A percentile compares a stretch with the other conserved stretches of the same genome.
These are phyloP conservation scores for Takifugu rubripes DNA, from an alignment of 2,797 vertebrate genomes.

Conservation along the genomic window DNA sequence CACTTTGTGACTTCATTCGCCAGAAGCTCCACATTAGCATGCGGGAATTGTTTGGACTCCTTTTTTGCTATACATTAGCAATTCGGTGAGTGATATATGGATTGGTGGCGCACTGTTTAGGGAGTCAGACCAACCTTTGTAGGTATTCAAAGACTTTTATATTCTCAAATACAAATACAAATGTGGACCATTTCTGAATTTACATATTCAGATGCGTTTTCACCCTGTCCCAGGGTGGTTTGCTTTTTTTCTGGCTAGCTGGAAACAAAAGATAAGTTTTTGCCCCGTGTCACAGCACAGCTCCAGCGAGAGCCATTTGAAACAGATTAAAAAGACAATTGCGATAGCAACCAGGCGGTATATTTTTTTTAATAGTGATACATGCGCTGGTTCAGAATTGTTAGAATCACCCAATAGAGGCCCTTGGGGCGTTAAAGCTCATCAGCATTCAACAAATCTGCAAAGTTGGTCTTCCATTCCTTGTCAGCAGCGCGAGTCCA, in stretches of 20 bases:
- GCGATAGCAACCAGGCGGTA: slow-evolving; percentile 33
- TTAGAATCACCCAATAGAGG: slow-evolving; percentile 50
- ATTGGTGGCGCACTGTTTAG: slow-evolving; percentile 21
- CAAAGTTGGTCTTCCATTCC: slow-evolving; percentile 41
- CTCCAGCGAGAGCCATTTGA: slow-evolving; percentile 52
- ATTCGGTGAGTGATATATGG: slow-evolving; percentile 49
- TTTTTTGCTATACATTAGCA: slow-evolving; percentile 43
- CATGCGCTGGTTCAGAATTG: slow-evolving; percentile 38
- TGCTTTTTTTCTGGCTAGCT: slow-evolving; percentile 31
- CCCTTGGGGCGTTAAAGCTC: slow-evolving; percentile 54
- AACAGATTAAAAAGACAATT: slow-evolving; percentile 57
- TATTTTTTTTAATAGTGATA: slow-evolving; percentile 4
- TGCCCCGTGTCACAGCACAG: slow-evolving; percentile 47
- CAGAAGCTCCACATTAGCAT: slow-evolving; percentile 56
- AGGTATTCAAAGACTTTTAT: slow-evolving; percentile 31
- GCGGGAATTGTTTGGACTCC: slow-evolving; percentile 39
- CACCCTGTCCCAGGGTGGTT: slow-evolving; percentile 27
- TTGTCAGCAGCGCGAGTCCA: slow-evolving; percentile 38
- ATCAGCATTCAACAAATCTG: slow-evolving; percentile 57
- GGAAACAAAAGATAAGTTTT: slow-evolving; percentile 43
- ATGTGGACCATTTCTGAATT: slow-evolving; percentile 17
- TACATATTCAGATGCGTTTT: slow-evolving; percentile 45
- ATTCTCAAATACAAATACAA: slow-evolving; percentile 37
- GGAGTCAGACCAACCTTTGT: slow-evolving; percentile 28
- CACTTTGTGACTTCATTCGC: slow-evolving; percentile 49